phyloP scores from a whole-genome alignment of 1,140 invertebrate species.

The Stegodyphus dumicola region DNA sequence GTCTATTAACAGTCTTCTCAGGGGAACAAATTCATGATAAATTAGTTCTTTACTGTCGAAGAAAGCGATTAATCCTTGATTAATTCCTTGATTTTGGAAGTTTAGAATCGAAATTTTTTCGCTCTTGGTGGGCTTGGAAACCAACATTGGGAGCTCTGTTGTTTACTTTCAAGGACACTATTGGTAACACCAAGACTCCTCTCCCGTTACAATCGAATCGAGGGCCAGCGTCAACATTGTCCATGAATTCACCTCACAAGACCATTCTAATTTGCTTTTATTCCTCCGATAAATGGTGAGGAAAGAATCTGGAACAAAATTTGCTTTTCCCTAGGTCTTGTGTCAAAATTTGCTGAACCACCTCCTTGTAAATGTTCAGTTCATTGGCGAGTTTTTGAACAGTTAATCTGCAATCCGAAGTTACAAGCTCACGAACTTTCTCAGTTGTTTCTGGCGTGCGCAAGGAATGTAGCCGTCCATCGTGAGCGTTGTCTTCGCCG shows the following conservation, averaged over 20 bases:
- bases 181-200: not conserved
- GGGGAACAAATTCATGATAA: constrained; percentile 19
- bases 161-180: not conserved
- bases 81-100: not conserved
- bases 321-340: not conserved
- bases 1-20: not conserved
- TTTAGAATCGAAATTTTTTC: not conserved
- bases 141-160: not conserved
- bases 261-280: not conserved
- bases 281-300: not conserved
- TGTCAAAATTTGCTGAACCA: not conserved
- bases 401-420: not conserved
- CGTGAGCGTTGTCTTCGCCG: not conserved
- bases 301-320: not conserved
- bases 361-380: not conserved
- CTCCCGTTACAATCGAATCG: not conserved
- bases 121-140: not conserved
- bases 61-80: not conserved
- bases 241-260: not conserved
- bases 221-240: not conserved
- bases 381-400: not conserved
- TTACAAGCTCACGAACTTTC: not conserved
- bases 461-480: no score
- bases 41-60: not conserved
- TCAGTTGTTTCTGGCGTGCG: not conserved